A percentile compares a stretch with the other conserved stretches of the same genome.
phyloP scores from a whole-genome alignment of 2,888 invertebrate genomes.

The Lampropteryx suffumata region DNA sequence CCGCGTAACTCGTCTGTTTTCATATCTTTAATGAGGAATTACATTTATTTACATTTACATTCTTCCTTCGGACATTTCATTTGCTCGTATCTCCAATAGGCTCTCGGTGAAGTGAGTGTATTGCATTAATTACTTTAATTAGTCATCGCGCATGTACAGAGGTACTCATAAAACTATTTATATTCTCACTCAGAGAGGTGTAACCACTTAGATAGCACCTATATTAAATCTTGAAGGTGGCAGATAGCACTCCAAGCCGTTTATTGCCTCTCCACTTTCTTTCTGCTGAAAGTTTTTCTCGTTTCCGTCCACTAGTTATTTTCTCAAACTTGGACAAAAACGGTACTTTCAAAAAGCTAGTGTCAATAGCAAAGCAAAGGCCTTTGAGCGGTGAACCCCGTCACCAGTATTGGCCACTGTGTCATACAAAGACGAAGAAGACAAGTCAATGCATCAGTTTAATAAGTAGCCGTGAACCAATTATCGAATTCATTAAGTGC shows the following conservation, averaged over 20 bases:
- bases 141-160: constrained; percentile 42
- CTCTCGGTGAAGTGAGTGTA: constrained; percentile 60
- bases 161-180: constrained; percentile 39
- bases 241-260: constrained; percentile 11
- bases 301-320: constrained; percentile 17
- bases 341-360: no score
- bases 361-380: no score
- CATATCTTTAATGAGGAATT: constrained; percentile 55
- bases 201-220: not conserved
- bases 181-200: not conserved
- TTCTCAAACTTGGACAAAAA: not conserved
- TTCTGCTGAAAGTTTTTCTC: constrained; percentile 25
- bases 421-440: no score
- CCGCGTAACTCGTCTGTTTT: constrained; percentile 33
- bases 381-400: no score
- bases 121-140: constrained; percentile 63
- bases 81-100: constrained; percentile 65
- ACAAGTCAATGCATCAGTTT: no score
- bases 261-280: constrained; percentile 49
- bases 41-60: constrained; percentile 78
- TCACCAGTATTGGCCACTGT: no score
- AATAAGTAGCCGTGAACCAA: no score
- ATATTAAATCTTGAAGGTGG: constrained; percentile 32
- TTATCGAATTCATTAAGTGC: no score
- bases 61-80: constrained; percentile 66